Percentiles rank a stretch among this genome's conserved stretches.
Evolutionary conservation across 2,888 invertebrate genomes (phyloP).

Genomic region (Ophioninae sp.): DNA sequence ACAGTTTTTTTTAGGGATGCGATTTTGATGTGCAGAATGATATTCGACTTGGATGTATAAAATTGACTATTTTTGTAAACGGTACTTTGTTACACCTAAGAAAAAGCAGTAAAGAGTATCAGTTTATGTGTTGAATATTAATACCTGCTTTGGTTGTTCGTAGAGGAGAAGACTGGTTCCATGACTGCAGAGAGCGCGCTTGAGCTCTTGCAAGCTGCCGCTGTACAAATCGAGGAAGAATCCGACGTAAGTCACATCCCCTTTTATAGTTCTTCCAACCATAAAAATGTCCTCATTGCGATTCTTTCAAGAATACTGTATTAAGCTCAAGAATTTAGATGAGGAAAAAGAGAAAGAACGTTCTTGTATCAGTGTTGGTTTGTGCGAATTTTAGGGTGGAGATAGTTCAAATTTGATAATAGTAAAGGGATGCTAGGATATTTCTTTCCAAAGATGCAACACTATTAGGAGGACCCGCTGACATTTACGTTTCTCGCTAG

Average conservation of each 20-base stretch:
- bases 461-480: not conserved
- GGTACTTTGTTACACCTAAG: too few relatives aligned
- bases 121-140: too few relatives aligned
- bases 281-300: not conserved
- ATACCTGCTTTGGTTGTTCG: conserved; percentile 67
- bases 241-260: conserved; percentile 85
- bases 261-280: not conserved
- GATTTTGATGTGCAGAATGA: not conserved
- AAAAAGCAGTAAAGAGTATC: too few relatives aligned
- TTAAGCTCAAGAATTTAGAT: not conserved
- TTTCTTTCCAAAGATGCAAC: not conserved
- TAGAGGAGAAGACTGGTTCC: conserved; percentile 89
- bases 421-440: not conserved
- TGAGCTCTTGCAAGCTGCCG: conserved; percentile 94
- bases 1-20: not conserved
- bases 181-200: conserved; percentile 93
- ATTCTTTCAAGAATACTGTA: not conserved
- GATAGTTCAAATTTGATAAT: not conserved
- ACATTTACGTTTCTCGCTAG: not conserved
- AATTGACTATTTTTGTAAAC: too few relatives aligned
- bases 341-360: not conserved
- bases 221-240: conserved; percentile 96
- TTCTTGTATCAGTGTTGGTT: not conserved
- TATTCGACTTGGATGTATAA: too few relatives aligned
- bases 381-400: not conserved